Conservation (phyloP, 2,797 vertebrate genomes). For the Dendrocincla tyrannina region DNA sequence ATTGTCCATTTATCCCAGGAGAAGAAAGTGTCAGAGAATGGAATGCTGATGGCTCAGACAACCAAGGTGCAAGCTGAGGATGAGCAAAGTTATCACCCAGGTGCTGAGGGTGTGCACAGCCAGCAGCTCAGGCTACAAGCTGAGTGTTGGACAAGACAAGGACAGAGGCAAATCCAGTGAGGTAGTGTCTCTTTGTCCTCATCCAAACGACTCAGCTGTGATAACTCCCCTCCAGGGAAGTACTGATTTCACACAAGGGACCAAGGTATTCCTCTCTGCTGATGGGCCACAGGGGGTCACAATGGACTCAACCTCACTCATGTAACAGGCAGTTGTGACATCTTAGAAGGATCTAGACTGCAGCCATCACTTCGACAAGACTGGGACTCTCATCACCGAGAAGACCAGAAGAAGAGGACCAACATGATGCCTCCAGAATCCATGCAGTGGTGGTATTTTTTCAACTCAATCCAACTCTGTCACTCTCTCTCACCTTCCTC, state of each 20-base stretch:
- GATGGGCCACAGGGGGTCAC: too few species aligned
- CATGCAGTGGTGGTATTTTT: not conserved
- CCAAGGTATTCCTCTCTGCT: too few species aligned
- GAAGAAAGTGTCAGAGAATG: not conserved
- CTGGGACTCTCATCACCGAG: too few species aligned
- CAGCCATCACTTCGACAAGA: too few species aligned
- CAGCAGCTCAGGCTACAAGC: not conserved
- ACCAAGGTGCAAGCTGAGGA: not conserved
- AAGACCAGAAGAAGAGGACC: not conserved
- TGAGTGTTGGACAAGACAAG: not conserved
- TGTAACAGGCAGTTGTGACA: too few species aligned
- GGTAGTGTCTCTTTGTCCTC: too few species aligned
- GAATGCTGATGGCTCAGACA: not conserved
- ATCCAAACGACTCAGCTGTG: too few species aligned
- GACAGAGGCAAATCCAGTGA: not conserved
- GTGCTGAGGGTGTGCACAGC: not conserved
- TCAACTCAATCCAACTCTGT: not conserved
- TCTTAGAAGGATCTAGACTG: too few species aligned
- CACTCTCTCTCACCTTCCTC: not conserved
- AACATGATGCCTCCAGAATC: not conserved
- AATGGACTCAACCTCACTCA: too few species aligned
- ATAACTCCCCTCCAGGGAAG: too few species aligned
- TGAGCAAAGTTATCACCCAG: not conserved
- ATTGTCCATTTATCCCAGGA: not conserved
- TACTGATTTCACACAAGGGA: too few species aligned